Evolutionary conservation across 1,140 invertebrate species (phyloP), one percentile per base, ranked within the genome.

Genomic region (Diploscapter pachys): DNA sequence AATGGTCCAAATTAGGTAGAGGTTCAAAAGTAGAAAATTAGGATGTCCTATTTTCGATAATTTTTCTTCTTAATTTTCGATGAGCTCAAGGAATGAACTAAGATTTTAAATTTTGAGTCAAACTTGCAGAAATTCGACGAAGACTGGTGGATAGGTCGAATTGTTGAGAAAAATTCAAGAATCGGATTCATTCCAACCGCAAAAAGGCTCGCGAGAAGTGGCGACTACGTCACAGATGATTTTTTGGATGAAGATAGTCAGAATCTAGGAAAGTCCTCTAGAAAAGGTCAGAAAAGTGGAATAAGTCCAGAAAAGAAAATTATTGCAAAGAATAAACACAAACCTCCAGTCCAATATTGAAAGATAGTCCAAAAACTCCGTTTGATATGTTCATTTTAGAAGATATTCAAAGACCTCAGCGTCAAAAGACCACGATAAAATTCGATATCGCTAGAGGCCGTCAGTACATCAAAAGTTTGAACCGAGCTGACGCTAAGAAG

Each of bases 141-240:
- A 91, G 95, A 98, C 89, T 99, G 96, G 96, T 99, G 96, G 96
- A 98, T 99, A 87, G 96, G 96, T 53, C 90, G 96, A 82, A 90
- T 97, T 85, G 95, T 99, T 83, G 95, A 95, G 88, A 89, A 96
- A 89, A 93, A 92, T 81, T 92, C 91, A 89, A 94, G 98, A 89
- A 92, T 98, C 78, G 95, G 96, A 77, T 99, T 99, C 90, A 98
- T 99, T 87, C 96, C 75, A 1, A 76, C 75, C 31, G 75, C 75
- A 11, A 57, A 65, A 3, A 53, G 75, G 9, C 13, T 76, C 2
- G 55, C 64, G 4, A 59, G 70, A 69, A 54, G 53, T 31, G 66
- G 66, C 31, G 57, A 31, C 31, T 52, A 55, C 11, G 66, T 68
- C 51, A 31, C 31, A 31, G 31, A 31, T 31, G 31, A 31, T 31